phyloP scores from a whole-genome alignment of 2,888 invertebrate genomes.

The Callyntrura guangdongensis region DNA sequence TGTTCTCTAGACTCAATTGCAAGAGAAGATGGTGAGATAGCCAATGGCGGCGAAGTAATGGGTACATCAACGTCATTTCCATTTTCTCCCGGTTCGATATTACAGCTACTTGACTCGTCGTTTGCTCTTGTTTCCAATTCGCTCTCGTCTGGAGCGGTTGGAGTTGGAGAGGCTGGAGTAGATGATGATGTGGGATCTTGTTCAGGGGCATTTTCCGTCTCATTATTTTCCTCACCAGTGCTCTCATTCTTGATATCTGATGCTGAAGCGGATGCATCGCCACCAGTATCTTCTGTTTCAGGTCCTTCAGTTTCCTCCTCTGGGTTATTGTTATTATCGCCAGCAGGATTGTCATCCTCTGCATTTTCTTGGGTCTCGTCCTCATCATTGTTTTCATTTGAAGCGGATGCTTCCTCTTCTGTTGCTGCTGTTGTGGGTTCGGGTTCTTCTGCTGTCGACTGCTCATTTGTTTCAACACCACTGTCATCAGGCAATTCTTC shows the following conservation, averaged over 20 bases:
- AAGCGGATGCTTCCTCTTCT: conserved; percentile 47
- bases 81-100: conserved; percentile 36
- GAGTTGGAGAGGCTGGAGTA: conserved; percentile 31
- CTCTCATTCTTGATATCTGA: conserved; percentile 51
- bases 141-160: conserved; percentile 12
- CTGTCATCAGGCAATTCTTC: background rate
- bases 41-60: conserved; percentile 34
- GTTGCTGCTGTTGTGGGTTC: conserved; percentile 1
- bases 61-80: conserved; percentile 46
- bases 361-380: conserved; percentile 9
- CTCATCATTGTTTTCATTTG: conserved; percentile 35
- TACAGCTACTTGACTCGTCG: conserved; percentile 28
- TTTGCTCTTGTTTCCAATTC: conserved; percentile 36
- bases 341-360: conserved; percentile 21
- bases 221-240: conserved; percentile 69
- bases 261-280: conserved; percentile 43
- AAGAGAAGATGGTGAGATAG: conserved; percentile 57
- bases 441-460: background rate
- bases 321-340: conserved; percentile 24
- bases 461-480: conserved; percentile 36
- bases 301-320: conserved; percentile 63
- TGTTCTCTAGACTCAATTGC: conserved; percentile 14
- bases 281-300: conserved; percentile 60
- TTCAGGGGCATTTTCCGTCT: conserved; percentile 59
- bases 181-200: conserved; percentile 57